A percentile compares a stretch with the other conserved stretches of the same genome.
Evolutionary conservation across 1,140 invertebrate species (phyloP).

Genomic region (Drosophila sp.): DNA sequence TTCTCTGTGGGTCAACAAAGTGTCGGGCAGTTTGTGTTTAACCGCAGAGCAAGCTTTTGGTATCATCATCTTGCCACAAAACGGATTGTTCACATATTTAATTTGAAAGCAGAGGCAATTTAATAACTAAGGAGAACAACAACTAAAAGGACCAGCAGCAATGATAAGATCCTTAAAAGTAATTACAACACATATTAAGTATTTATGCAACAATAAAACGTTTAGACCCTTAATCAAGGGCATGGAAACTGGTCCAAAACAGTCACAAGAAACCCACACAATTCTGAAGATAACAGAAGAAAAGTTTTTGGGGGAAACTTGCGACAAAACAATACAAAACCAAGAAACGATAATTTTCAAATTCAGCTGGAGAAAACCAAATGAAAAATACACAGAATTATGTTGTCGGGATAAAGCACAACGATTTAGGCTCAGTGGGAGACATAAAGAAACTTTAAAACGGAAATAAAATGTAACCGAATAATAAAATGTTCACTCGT

Average conservation of each 20-base stretch:
- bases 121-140: conserved; percentile 12
- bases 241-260: neutral
- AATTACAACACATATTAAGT: conserved; percentile 78
- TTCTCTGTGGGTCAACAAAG: conserved; percentile 35
- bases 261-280: neutral
- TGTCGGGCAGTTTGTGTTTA: conserved; percentile 45
- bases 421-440: conserved; percentile 55
- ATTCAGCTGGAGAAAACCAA: conserved; percentile 21
- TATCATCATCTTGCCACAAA: conserved; percentile 18
- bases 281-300: conserved; percentile 2
- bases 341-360: conserved; percentile 64
- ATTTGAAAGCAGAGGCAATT: conserved; percentile 31
- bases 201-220: conserved; percentile 81
- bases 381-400: neutral
- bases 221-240: conserved; percentile 39
- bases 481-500: conserved; percentile 62
- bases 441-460: conserved; percentile 66
- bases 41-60: conserved; percentile 40
- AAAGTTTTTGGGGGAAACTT: conserved; percentile 18
- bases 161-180: conserved; percentile 70
- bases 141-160: neutral
- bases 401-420: neutral
- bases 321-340: conserved; percentile 25
- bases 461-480: conserved; percentile 75
- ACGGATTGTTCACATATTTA: conserved; percentile 45